A percentile compares a stretch with the other conserved stretches of the same genome.
Conservation (phyloP, 2,113 vertebrate genomes). For the Amphiprion percula region DNA sequence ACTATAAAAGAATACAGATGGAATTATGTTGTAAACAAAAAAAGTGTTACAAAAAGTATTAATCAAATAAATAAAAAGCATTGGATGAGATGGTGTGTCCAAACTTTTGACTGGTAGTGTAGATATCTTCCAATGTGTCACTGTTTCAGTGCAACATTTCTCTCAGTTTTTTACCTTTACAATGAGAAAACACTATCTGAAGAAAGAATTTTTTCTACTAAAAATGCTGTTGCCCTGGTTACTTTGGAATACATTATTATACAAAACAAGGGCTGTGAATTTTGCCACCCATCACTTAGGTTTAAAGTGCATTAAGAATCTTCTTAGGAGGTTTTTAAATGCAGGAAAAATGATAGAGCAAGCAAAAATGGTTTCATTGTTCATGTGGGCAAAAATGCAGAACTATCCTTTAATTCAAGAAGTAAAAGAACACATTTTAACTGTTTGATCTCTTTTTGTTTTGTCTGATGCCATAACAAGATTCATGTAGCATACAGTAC, state of each 20-base stretch:
- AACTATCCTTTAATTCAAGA: neutral
- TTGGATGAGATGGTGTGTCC: too few relatives aligned
- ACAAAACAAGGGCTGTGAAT: neutral
- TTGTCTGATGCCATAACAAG: neutral
- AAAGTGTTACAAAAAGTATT: too few relatives aligned
- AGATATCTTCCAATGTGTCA: neutral
- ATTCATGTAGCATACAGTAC: neutral
- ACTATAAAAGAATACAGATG: too few relatives aligned
- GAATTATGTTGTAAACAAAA: too few relatives aligned
- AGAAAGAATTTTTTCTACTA: neutral
- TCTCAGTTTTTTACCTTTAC: neutral
- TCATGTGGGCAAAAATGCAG: neutral
- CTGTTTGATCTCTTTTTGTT: neutral
- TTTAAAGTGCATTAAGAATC: too few relatives aligned
- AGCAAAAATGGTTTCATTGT: too few relatives aligned
- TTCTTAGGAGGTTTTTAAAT: neutral
- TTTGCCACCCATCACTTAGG: too few relatives aligned
- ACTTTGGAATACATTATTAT: too few relatives aligned
- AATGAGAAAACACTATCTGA: neutral
- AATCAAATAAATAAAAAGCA: too few relatives aligned
- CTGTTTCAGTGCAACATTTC: neutral
- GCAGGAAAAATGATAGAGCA: too few relatives aligned
- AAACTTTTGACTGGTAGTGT: neutral
- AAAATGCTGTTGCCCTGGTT: too few relatives aligned
- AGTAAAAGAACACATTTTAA: conserved; percentile 4